Evolutionary conservation across 2,797 vertebrate species (phyloP).

Genomic region (Ara ararauna): DNA sequence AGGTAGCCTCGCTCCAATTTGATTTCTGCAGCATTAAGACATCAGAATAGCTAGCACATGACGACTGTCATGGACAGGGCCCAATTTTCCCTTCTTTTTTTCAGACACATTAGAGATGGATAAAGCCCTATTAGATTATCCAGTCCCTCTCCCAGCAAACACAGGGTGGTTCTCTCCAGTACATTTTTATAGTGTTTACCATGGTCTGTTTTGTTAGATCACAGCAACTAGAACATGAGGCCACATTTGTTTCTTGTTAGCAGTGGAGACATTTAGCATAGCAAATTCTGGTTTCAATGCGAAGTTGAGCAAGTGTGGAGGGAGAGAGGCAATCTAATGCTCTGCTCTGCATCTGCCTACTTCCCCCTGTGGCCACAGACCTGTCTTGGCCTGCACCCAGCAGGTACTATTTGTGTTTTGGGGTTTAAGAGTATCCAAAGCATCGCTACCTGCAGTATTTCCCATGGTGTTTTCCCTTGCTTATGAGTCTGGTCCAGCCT

Average conservation of each 20-base stretch:
- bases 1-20: slow-evolving; percentile 60
- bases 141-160: slow-evolving; percentile 66
- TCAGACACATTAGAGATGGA: slow-evolving; percentile 54
- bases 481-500: neutral
- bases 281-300: slow-evolving; percentile 23
- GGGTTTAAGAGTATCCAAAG: neutral
- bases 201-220: slow-evolving; percentile 73
- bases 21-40: slow-evolving; percentile 69
- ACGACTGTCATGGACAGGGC: slow-evolving; percentile 50
- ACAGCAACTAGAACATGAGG: slow-evolving; percentile 69
- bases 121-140: slow-evolving; percentile 65
- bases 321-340: neutral
- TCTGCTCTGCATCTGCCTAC: neutral
- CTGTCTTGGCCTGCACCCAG: neutral
- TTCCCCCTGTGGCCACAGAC: neutral
- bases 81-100: slow-evolving; percentile 70
- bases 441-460: neutral
- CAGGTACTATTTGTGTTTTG: neutral
- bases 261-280: slow-evolving; percentile 34
- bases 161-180: slow-evolving; percentile 69
- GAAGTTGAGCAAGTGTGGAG: slow-evolving; percentile 48
- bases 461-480: neutral
- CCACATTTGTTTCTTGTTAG: slow-evolving; percentile 72
- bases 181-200: slow-evolving; percentile 74
- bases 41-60: slow-evolving; percentile 67